These are phyloP conservation scores for Episyrphus balteatus DNA, from an alignment of 1,140 invertebrate species.

Conservation along the genomic window DNA sequence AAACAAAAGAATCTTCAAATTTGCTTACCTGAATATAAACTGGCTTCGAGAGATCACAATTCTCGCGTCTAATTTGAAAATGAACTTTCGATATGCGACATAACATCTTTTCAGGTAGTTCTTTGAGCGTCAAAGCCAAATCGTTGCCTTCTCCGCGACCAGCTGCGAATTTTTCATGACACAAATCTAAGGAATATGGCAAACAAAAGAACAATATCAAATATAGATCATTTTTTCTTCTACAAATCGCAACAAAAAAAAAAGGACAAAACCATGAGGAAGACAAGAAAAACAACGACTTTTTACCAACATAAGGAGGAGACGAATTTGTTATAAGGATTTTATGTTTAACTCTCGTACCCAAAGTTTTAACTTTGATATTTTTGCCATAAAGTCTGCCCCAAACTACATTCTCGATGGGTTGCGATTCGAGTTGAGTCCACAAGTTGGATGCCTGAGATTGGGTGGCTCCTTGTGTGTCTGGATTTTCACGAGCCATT, in stretches of 20 bases:
- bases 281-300: constrained; percentile 4
- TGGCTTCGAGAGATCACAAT: constrained; percentile 28
- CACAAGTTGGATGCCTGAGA: constrained; percentile 31
- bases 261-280: background rate
- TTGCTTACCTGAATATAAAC: constrained; percentile 31
- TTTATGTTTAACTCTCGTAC: constrained; percentile 27
- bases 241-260: constrained; percentile 8
- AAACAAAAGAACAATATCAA: background rate
- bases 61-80: constrained; percentile 26
- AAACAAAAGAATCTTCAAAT: background rate
- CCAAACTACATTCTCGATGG: constrained; percentile 32
- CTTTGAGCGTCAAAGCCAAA: constrained; percentile 24
- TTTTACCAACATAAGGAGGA: constrained; percentile 29
- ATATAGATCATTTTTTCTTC: background rate
- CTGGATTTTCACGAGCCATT: constrained; percentile 24
- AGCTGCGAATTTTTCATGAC: constrained; percentile 26
- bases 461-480: constrained; percentile 27
- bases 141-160: constrained; percentile 30
- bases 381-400: constrained; percentile 32
- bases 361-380: constrained; percentile 31
- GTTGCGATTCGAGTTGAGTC: constrained; percentile 30
- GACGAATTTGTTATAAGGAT: constrained; percentile 30
- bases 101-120: constrained; percentile 31
- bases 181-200: constrained; percentile 19
- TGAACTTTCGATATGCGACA: constrained; percentile 33